Base-by-base conservation (phyloP, 2,888 invertebrate genomes). In the Cynaeus angustus region DNA sequence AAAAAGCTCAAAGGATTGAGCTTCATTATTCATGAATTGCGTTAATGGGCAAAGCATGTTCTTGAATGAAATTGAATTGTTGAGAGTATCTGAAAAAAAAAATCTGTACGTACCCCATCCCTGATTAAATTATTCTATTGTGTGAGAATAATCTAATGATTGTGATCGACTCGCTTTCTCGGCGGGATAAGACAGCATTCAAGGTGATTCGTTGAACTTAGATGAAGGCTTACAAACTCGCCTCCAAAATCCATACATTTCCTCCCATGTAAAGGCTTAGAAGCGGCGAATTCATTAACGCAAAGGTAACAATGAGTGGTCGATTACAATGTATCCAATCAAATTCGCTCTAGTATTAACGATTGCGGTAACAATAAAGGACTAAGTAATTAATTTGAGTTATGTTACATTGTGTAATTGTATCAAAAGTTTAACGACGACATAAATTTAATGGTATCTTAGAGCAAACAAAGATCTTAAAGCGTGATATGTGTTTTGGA, bases 1-100 rank as follows among this genome's bases (percentile, higher is more conserved):
- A 37, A 58, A 55, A 58, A 58, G 58, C 41, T 50, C 28, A 59
- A 52, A 59, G 59, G 52, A 41, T 67, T 50, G 26, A 37, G 16
- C 38, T 41, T 30, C 41, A 59, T 67, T 52, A 59, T 59, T 50
- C 50, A 67, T 43, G 66, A 59, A 67, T 52, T 67, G 58, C 52
- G 58, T 67, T 67, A 67, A 67, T 67, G 66, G 66, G 30, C 41
- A 52, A 67, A 67, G 59, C 66, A 52, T 67, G 66, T 67, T 67
- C 48, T 59, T 16, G 52, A 59, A 67, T 67, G 38, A 67, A 59
- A 59, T 59, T 21, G 50, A 16, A 59, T 67, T 59, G 52, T 59
- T 28, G 28, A 14, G 10, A 30, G 56, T n/a, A n/a, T n/a, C n/a
- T n/a, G n/a, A n/a, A n/a, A n/a, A 56, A 50, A 55, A 55, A 66